A percentile compares a stretch with the other conserved stretches of the same genome.
phyloP scores from a whole-genome alignment of 2,797 vertebrate genomes.

The Chaetophractus vellerosus region DNA sequence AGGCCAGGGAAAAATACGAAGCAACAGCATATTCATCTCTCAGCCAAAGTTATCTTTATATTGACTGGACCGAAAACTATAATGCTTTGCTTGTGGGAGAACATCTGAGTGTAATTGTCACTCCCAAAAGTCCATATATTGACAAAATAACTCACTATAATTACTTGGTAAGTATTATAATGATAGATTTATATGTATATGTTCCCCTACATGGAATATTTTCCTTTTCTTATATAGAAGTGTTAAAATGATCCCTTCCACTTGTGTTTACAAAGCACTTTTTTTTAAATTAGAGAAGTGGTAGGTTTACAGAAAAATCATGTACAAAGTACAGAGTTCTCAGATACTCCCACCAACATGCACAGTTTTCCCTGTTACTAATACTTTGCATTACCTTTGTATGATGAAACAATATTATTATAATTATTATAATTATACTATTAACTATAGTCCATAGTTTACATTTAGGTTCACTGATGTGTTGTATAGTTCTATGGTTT shows the following conservation, averaged over 20 bases:
- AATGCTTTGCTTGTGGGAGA: slow-evolving; percentile 89
- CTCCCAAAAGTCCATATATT: slow-evolving; percentile 90
- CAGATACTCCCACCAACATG: too few relatives aligned
- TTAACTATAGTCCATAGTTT: too few relatives aligned
- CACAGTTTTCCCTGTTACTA: too few relatives aligned
- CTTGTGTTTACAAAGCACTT: slow-evolving; percentile 54
- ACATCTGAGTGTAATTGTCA: slow-evolving; percentile 89
- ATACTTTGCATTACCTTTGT: too few relatives aligned
- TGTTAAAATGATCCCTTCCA: neutral
- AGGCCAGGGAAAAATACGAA: slow-evolving; percentile 89
- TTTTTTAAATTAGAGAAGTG: neutral
- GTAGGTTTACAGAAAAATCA: too few relatives aligned
- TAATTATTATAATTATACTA: too few relatives aligned
- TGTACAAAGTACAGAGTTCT: too few relatives aligned
- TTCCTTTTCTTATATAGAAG: slow-evolving; percentile 34
- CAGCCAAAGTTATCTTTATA: slow-evolving; percentile 95
- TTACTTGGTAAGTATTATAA: slow-evolving; percentile 93
- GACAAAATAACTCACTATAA: slow-evolving; percentile 91
- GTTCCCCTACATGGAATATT: neutral
- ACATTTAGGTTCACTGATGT: too few relatives aligned
- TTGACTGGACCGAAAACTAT: slow-evolving; percentile 90
- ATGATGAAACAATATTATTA: too few relatives aligned
- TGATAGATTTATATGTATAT: neutral
- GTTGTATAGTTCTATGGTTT: too few relatives aligned
- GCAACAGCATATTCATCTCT: slow-evolving; percentile 92